phyloP scores from a whole-genome alignment of 2,797 vertebrate species.

The Phoeniculus purpureus region DNA sequence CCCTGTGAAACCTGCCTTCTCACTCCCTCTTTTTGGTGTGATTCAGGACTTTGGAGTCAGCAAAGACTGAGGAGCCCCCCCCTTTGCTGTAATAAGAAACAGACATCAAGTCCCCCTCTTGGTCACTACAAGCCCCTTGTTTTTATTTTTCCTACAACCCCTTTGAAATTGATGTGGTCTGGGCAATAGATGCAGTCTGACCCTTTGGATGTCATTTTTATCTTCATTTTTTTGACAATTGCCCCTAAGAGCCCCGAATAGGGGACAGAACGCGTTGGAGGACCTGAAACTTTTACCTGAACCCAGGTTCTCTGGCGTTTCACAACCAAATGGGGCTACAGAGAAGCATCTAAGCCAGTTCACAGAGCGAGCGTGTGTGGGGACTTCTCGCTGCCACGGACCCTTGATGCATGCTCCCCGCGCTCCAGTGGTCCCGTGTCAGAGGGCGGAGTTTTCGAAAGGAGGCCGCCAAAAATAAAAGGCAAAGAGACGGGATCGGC shows the following conservation, averaged over 20 bases:
- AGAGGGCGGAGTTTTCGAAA: slow-evolving; percentile 87
- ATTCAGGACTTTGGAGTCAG: slow-evolving; percentile 86
- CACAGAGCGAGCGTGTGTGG: slow-evolving; percentile 86
- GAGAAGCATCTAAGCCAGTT: slow-evolving; percentile 87
- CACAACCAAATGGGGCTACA: slow-evolving; percentile 84
- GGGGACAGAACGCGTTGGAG: slow-evolving; percentile 82
- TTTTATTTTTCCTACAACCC: slow-evolving; percentile 68
- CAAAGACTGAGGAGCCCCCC: slow-evolving; percentile 82
- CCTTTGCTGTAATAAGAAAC: slow-evolving; percentile 97
- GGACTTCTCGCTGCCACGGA: slow-evolving; percentile 87
- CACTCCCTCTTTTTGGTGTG: slow-evolving; percentile 83
- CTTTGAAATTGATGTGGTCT: slow-evolving; percentile 83
- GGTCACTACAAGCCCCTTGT: slow-evolving; percentile 64
- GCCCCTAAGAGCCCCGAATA: slow-evolving; percentile 79
- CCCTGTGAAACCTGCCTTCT: slow-evolving; percentile 86
- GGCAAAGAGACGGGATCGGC: slow-evolving; percentile 88
- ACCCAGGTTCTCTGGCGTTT: slow-evolving; percentile 84
- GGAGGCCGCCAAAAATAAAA: slow-evolving; percentile 88
- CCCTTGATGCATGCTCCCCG: slow-evolving; percentile 89
- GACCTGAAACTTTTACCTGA: slow-evolving; percentile 85
- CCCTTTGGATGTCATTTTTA: slow-evolving; percentile 83
- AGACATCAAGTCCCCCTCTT: slow-evolving; percentile 84
- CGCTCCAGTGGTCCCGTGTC: slow-evolving; percentile 88
- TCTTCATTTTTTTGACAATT: slow-evolving; percentile 81
- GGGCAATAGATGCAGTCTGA: slow-evolving; percentile 85